Evolutionary conservation across 30 jellyfish, hydroid and myxozoan species (phyloP), one percentile per base, ranked within the genome.

Genomic region (Aurelia aurita complex sp. Pacific): DNA sequence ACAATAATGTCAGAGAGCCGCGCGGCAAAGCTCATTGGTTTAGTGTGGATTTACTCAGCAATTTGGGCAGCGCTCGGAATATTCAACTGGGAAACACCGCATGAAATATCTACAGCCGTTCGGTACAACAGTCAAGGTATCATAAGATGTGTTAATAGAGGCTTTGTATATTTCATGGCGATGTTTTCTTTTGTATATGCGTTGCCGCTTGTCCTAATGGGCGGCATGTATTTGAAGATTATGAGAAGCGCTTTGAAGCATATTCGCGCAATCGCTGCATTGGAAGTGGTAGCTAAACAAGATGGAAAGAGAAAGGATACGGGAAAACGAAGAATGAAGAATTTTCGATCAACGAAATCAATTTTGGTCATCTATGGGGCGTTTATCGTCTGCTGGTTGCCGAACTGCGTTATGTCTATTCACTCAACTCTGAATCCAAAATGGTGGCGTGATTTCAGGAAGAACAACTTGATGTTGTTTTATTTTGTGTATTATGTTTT

Each of bases 381-480:
- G 10, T 92, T 92, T 61, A 73, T 81, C 51, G 79, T 86, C 50
- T 92, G 96, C 80, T 92, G 96, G 96, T 51, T 92, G 66, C 98
- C 98, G 29, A 94, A 65, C 69, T 76, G 94, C 42, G 68, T 81
- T 1, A 85, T 92, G 42, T 65, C 93, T 1, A 51, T 92, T 23
- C 85, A 91, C 83, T 57, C 93, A 1, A 46, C 19, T 33, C 81
- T 63, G 46, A 34, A 73, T 68, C 78, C 88, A 3, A 46, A 35
- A 16, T 73, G 89, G 89, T 92, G 88, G 83, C 17, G 10, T 72
- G 43, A 74, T 12, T 85, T 85, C 54, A 62, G 85, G 52, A 12
- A 2, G 16, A 63, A 86, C 29, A 13, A 79, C 86, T 35, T 69
- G 38, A 59, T 64, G n/a, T 23, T 65, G 43, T 92, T 82, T 55